Percentiles rank a stretch among this genome's conserved stretches.
Evolutionary conservation across 2,797 vertebrate species (phyloP).

Genomic region (Lepus oiostolus): DNA sequence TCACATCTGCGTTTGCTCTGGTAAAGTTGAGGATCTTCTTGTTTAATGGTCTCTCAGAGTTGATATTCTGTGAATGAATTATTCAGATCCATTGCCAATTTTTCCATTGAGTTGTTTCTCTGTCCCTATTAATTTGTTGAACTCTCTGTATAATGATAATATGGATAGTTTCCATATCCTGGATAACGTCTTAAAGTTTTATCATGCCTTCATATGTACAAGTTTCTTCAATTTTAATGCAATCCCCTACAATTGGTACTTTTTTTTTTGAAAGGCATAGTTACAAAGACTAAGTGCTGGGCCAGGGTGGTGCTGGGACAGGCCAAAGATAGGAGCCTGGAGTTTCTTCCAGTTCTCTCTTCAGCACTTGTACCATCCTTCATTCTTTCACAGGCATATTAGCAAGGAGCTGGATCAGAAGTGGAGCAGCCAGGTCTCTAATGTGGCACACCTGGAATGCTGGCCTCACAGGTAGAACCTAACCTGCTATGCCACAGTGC

Average conservation of each 20-base stretch:
- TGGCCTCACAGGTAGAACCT: no score
- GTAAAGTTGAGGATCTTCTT: background rate
- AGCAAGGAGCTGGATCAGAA: no score
- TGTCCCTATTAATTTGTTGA: background rate
- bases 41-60: background rate
- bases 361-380: no score
- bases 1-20: background rate
- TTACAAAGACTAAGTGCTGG: no score
- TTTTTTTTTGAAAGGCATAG: background rate
- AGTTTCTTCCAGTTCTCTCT: no score
- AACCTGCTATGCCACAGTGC: no score
- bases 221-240: background rate
- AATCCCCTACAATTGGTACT: background rate
- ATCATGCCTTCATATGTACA: background rate
- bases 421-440: no score
- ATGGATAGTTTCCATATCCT: background rate
- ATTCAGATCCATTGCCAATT: background rate
- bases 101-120: background rate
- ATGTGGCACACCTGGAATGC: no score
- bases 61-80: background rate
- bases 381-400: no score
- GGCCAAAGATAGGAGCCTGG: no score
- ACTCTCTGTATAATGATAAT: conserved; percentile 1
- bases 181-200: background rate
- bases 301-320: no score